Evolutionary conservation across 2,113 vertebrate genomes (phyloP), one percentile per base, ranked within the genome.

Genomic region (Dascyllus trimaculatus): DNA sequence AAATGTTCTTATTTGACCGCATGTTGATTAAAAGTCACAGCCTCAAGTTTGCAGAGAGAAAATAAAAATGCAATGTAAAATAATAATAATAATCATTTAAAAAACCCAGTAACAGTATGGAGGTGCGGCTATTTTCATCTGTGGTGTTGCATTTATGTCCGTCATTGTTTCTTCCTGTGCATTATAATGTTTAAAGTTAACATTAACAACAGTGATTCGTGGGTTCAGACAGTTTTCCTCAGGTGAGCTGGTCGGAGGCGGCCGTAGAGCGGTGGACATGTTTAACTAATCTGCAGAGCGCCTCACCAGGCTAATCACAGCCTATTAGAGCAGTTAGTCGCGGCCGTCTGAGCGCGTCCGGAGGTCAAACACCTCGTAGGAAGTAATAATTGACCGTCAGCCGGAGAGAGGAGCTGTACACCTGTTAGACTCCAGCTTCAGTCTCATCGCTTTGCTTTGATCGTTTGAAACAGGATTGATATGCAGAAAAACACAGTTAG

Each of bases 281-380:
- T 18, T 68, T 22, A 80, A 63, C 45, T 38, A 67, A 58, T 77
- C 32, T 63, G 64, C 22, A 9, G 0, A 18, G 62, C 43, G 6
- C 79, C 57, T 18, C 63, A 46, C 53, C 52, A 68, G 66, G 48
- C 88, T 88, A 89, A 93, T 94, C 91, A 90, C 88, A 88, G 56
- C 24, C 75, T 7, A 66, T 78, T 62, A 76, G 38, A 74, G 88
- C 91, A 89, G 86, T 95, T 95, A 95, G 95, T 94, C 94, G 89
- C 89, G 93, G 87, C 90, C 92, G 87, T 95, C 93, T 91, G 69
- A 88, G 86, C 81, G 80, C 85, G 92, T 89, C 91, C 87, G 89
- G 82, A 93, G 94, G 94, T 96, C 94, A 92, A 60, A 11, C 24
- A 69, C 78, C 82, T 77, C 54, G 25, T 91, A 95, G 94, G 94